These are phyloP conservation scores for Cistogaster globosa DNA, from an alignment of 2,888 invertebrate species.

Conservation along the genomic window DNA sequence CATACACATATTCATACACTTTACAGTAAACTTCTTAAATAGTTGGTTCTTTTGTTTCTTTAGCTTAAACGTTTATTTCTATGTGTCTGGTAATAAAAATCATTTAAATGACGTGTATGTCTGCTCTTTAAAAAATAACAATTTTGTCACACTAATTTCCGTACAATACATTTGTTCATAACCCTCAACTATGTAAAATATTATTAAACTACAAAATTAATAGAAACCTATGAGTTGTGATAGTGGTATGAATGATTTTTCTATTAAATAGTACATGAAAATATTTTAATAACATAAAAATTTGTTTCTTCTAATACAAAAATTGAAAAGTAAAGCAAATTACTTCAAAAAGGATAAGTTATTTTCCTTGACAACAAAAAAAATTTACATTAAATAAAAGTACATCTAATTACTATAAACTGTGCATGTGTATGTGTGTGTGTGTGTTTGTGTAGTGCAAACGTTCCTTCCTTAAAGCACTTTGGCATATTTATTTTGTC, in stretches of 20 bases:
- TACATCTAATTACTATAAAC: not conserved
- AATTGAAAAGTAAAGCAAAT: too few relatives aligned
- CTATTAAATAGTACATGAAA: too few relatives aligned
- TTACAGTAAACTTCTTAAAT: constrained; percentile 1
- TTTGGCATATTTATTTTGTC: constrained; percentile 83
- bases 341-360: too few relatives aligned
- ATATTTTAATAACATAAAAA: not conserved
- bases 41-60: constrained; percentile 42
- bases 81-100: constrained; percentile 45
- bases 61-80: not conserved
- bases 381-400: not conserved
- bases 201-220: constrained; percentile 21
- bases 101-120: constrained; percentile 43
- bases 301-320: too few relatives aligned
- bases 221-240: too few relatives aligned
- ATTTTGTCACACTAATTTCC: constrained; percentile 77
- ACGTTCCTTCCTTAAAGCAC: constrained; percentile 76
- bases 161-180: constrained; percentile 71
- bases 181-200: constrained; percentile 6
- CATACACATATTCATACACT: not conserved
- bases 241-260: too few relatives aligned
- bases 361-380: not conserved
- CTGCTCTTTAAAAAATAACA: constrained; percentile 61
- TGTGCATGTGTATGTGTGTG: not conserved
- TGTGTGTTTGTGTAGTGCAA: not conserved